A percentile compares a stretch with the other conserved stretches of the same genome.
These are phyloP conservation scores for Mechanitis messenoides DNA, from an alignment of 2,888 invertebrate genomes.

Conservation along the genomic window DNA sequence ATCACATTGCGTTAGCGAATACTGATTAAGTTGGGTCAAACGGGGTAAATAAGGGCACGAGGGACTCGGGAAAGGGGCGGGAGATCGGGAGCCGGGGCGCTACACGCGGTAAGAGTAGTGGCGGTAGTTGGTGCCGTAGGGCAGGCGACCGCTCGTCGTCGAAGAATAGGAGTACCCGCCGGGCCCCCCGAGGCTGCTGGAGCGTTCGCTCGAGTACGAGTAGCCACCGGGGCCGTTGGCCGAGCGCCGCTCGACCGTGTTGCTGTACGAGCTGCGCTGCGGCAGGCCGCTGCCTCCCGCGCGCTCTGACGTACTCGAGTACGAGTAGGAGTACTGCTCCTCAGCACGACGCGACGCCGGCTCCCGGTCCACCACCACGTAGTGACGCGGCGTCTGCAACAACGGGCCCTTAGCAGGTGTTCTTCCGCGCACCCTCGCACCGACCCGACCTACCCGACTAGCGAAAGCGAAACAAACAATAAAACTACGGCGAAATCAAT, in stretches of 20 bases:
- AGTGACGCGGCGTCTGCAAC: constrained; percentile 91
- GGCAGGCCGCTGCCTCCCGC: constrained; percentile 70
- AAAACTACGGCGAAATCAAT: constrained; percentile 48
- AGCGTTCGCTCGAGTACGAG: constrained; percentile 85
- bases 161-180: constrained; percentile 91
- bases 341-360: constrained; percentile 82
- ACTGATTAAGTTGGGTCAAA: constrained; percentile 61
- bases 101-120: constrained; percentile 93
- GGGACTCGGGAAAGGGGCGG: constrained; percentile 42
- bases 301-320: constrained; percentile 79
- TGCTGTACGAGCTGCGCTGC: constrained; percentile 80
- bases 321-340: constrained; percentile 91
- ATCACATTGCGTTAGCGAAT: constrained; percentile 69
- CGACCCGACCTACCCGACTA: constrained; percentile 50
- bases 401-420: constrained; percentile 60
- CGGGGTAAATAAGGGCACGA: constrained; percentile 38
- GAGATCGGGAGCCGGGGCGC: constrained; percentile 53
- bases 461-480: constrained; percentile 66
- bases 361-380: constrained; percentile 89
- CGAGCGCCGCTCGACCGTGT: constrained; percentile 81
- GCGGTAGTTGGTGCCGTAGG: constrained; percentile 88
- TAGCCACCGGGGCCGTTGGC: constrained; percentile 86
- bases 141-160: constrained; percentile 85
- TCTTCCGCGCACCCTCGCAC: constrained; percentile 43
- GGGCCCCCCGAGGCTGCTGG: constrained; percentile 84